phyloP scores from a whole-genome alignment of 2,888 invertebrate genomes.

The Anthoptus insignis region DNA sequence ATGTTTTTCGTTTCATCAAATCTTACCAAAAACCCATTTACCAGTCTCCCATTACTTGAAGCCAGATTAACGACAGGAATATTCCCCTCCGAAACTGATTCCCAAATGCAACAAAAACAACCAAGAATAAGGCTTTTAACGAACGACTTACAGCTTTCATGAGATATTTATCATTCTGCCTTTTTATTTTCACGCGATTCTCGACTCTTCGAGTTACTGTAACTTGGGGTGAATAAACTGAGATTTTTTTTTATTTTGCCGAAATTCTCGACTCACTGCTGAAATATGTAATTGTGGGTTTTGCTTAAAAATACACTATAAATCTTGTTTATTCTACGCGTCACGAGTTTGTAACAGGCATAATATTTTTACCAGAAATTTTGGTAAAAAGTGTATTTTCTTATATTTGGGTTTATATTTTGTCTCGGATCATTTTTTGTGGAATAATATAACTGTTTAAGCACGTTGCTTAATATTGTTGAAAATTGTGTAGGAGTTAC shows the following conservation, averaged over 20 bases:
- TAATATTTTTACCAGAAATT: background rate
- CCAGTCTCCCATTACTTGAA: too few relatives aligned
- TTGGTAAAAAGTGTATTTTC: too few relatives aligned
- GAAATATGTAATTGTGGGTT: constrained; percentile 2
- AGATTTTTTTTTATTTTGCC: background rate
- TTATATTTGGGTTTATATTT: too few relatives aligned
- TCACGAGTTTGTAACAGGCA: background rate
- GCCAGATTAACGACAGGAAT: background rate
- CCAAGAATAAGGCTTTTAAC: constrained; percentile 4
- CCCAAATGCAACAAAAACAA: background rate
- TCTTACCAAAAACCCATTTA: too few relatives aligned
- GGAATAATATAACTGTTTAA: too few relatives aligned
- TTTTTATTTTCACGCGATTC: constrained; percentile 13
- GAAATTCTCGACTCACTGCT: constrained; percentile 1
- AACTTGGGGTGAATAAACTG: background rate
- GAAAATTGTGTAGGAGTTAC: too few relatives aligned
- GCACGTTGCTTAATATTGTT: too few relatives aligned
- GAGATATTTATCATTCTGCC: constrained; percentile 10
- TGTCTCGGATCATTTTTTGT: too few relatives aligned
- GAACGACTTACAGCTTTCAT: constrained; percentile 1
- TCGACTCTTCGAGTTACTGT: constrained; percentile 5
- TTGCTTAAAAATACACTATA: constrained; percentile 4
- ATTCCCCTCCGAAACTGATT: background rate
- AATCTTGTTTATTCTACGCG: background rate
- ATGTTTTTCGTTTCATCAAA: too few relatives aligned